Evolutionary conservation across 2,113 vertebrate genomes (phyloP), one percentile per base, ranked within the genome.

Genomic region (Clinocottus analis): DNA sequence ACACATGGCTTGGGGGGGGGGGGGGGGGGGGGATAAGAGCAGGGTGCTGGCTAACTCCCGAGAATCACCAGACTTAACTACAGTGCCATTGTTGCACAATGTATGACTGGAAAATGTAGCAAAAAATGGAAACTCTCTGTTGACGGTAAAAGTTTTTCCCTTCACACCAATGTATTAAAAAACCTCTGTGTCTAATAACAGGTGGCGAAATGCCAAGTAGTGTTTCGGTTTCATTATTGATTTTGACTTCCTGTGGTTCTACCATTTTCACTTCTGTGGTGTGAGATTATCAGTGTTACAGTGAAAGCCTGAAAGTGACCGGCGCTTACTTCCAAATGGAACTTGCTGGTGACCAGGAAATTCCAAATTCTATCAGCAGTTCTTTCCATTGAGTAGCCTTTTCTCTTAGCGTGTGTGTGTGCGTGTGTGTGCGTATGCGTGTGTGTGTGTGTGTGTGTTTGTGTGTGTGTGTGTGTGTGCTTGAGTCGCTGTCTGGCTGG

Each of bases 331-430:
- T 82, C 45, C 29, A 17, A 16, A 31, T 68, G 5, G 77, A 88
- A 55, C n/a, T 67, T 59, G 21, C 51, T 33, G 23, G 33, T 72
- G 82, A 84, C 70, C 73, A 79, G 78, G 43, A 87, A 84, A 90
- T 85, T 88, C 84, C 83, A 47, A 77, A 73, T 83, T 72, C 51
- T 77, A 58, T 83, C 78, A 83, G 75, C 61, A 76, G 61, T 45
- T 80, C 67, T 91, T 91, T 91, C 87, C 88, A 87, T 41, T 66
- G 64, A 87, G 77, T 84, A 70, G 77, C 67, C 79, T 84, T 90
- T 80, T 75, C 77, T 75, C 67, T 72, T 53, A 56, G 45, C 16
- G 59, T 25, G 43, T 66, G 67, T 45, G 27, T 61, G 17, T 39
- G 65, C 47, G 53, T 41, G 75, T 53, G 80, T 43, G 41, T 31